Evolutionary conservation across 37 sponge, comb jelly and placozoan species (phyloP).

Genomic region (Lycopodina hypogea): DNA sequence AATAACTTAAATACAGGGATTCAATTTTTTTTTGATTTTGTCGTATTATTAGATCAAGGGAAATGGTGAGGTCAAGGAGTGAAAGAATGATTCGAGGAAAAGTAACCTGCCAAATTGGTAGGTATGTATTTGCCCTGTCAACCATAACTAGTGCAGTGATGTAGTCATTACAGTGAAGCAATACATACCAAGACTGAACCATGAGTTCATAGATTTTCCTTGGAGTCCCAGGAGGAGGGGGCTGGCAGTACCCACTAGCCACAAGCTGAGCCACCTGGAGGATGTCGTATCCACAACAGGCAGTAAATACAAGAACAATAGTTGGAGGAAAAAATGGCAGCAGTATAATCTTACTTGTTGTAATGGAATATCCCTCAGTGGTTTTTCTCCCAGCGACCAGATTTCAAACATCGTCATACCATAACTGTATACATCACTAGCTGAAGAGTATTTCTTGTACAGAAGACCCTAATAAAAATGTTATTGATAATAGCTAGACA

Average conservation of each 20-base stretch:
- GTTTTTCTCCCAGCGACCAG: slow-evolving; percentile 53
- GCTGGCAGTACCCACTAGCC: slow-evolving; percentile 30
- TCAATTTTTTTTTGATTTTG: too few species aligned
- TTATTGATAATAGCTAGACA: neutral
- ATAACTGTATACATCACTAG: slow-evolving; percentile 67
- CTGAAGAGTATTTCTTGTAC: slow-evolving; percentile 47
- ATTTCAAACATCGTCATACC: slow-evolving; percentile 67
- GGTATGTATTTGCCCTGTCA: too few species aligned
- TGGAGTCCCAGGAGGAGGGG: slow-evolving; percentile 65
- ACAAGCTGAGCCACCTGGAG: slow-evolving; percentile 6
- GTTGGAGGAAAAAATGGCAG: too few species aligned
- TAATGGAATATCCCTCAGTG: slow-evolving; percentile 12
- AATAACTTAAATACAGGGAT: too few species aligned
- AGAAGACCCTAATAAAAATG: slow-evolving; percentile 13
- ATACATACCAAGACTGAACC: slow-evolving; percentile 60
- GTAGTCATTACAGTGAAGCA: too few species aligned
- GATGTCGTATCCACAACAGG: too few species aligned
- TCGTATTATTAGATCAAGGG: too few species aligned
- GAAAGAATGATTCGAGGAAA: too few species aligned
- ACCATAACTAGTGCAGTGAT: too few species aligned
- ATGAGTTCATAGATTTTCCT: slow-evolving; percentile 57
- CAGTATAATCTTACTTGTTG: slow-evolving; percentile 15
- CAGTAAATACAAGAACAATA: too few species aligned
- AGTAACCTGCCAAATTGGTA: too few species aligned
- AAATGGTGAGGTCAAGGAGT: too few species aligned